Percentiles rank a stretch among this genome's conserved stretches.
Evolutionary conservation across 2,113 vertebrate genomes (phyloP).

Genomic region (Pseudonaja textilis): DNA sequence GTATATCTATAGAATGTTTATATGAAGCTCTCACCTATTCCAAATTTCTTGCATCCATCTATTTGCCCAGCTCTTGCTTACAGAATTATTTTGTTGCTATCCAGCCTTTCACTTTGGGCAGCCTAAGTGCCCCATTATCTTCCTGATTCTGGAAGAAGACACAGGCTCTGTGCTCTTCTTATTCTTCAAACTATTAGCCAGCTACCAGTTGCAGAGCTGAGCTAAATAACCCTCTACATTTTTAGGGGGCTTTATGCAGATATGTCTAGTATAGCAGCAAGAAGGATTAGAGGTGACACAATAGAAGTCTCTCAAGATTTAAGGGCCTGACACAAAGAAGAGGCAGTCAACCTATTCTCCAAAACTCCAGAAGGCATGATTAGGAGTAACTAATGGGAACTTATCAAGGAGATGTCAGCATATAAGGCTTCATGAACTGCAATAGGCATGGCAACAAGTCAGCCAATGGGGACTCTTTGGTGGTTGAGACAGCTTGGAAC

Average conservation of each 20-base stretch:
- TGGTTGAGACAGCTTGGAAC: too few relatives aligned
- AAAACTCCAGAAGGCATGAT: not conserved
- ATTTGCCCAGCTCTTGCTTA: not conserved
- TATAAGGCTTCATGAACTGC: too few relatives aligned
- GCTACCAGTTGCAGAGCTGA: not conserved
- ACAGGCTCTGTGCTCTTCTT: not conserved
- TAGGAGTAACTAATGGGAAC: not conserved
- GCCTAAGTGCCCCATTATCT: not conserved
- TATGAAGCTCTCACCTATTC: not conserved
- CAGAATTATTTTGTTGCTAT: not conserved
- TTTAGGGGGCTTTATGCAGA: not conserved
- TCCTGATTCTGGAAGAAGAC: not conserved
- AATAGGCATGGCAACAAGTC: too few relatives aligned
- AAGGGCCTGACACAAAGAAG: not conserved
- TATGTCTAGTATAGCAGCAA: not conserved
- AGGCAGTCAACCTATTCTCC: not conserved
- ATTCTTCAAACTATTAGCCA: not conserved
- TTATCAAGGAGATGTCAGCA: not conserved
- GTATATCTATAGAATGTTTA: not conserved
- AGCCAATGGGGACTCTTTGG: too few relatives aligned
- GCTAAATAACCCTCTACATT: not conserved
- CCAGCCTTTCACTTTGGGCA: not conserved
- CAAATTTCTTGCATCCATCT: not conserved
- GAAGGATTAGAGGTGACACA: not conserved
- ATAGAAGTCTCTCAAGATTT: not conserved